These are phyloP conservation scores for Coregonus ussuriensis DNA, from an alignment of 2,797 vertebrate genomes.

Conservation along the genomic window DNA sequence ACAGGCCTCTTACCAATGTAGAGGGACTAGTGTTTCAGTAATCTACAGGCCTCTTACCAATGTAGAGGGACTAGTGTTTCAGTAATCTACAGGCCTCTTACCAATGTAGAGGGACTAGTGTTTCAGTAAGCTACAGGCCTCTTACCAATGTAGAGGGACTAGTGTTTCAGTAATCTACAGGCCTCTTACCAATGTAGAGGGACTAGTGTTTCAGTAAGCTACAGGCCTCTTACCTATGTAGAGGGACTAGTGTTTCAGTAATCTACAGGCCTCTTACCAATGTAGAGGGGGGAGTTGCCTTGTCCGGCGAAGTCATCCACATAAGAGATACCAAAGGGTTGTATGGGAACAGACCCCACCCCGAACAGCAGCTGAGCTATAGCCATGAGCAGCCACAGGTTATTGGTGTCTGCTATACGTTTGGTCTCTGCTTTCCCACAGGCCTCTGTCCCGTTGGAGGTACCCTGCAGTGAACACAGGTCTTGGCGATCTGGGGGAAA, in stretches of 20 bases:
- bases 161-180: too few relatives aligned
- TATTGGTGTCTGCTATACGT: conserved; percentile 70
- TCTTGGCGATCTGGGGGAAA: conserved; percentile 58
- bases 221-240: too few relatives aligned
- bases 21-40: too few relatives aligned
- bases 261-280: conserved; percentile 73
- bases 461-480: conserved; percentile 75
- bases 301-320: conserved; percentile 90
- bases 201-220: too few relatives aligned
- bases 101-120: too few relatives aligned
- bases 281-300: conserved; percentile 89
- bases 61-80: too few relatives aligned
- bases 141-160: too few relatives aligned
- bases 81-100: too few relatives aligned
- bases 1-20: too few relatives aligned
- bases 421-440: conserved; percentile 69
- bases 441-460: conserved; percentile 51
- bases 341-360: conserved; percentile 92
- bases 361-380: conserved; percentile 90
- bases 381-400: conserved; percentile 89
- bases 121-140: too few relatives aligned
- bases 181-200: conserved; percentile 83
- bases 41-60: too few relatives aligned
- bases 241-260: too few relatives aligned
- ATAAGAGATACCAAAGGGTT: conserved; percentile 97